Percentiles rank a stretch among this genome's conserved stretches.
Evolutionary conservation across 1,140 invertebrate species (phyloP).

Genomic region (Meloidogyne chitwoodi): DNA sequence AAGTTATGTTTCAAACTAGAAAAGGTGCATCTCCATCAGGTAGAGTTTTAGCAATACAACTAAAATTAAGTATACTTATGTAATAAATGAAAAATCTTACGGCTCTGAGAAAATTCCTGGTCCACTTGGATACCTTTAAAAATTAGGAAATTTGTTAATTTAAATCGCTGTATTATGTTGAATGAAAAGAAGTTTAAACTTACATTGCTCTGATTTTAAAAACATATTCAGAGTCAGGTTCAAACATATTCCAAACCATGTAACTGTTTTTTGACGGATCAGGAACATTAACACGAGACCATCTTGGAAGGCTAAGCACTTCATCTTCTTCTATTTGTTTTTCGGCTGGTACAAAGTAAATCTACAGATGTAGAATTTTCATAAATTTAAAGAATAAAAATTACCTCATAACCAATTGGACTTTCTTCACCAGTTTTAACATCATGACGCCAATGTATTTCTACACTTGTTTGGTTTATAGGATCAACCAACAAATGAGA

Average conservation of each 20-base stretch:
- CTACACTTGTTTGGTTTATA: conserved; percentile 49
- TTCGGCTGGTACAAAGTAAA: conserved; percentile 52
- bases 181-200: too few relatives aligned
- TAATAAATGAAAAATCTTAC: neutral
- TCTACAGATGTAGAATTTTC: neutral
- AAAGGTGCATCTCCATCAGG: conserved; percentile 57
- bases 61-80: neutral
- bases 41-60: conserved; percentile 59
- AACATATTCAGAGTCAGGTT: conserved; percentile 58
- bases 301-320: conserved; percentile 45
- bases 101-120: conserved; percentile 59
- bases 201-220: conserved; percentile 57
- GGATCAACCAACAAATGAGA: conserved; percentile 53
- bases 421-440: conserved; percentile 33
- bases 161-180: too few relatives aligned
- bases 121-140: conserved; percentile 43
- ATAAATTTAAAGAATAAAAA: neutral
- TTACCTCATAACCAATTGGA: conserved; percentile 55
- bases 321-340: conserved; percentile 58
- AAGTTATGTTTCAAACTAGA: conserved; percentile 23
- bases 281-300: conserved; percentile 44
- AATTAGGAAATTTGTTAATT: neutral
- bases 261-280: conserved; percentile 36
- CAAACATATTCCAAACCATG: conserved; percentile 44
- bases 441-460: conserved; percentile 52